These are phyloP conservation scores for Antheraea pernyi DNA, from an alignment of 1,140 invertebrate species.

Conservation along the genomic window DNA sequence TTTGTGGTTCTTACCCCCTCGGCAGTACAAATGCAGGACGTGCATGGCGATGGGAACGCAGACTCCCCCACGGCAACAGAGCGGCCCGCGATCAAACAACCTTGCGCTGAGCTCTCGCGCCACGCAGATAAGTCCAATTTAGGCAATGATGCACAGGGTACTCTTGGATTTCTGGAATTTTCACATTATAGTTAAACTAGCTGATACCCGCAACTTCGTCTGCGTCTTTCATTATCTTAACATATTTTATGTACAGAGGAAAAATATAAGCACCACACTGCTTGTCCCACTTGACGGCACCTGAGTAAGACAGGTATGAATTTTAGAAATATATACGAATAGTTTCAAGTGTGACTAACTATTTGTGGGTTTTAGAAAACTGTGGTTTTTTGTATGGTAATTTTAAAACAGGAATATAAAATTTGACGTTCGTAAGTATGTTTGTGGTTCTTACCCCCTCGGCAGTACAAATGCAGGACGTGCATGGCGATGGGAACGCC, in stretches of 20 bases:
- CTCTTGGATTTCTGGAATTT: slow-evolving; percentile 84
- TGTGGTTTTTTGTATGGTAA: too few species aligned
- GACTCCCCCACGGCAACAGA: slow-evolving; percentile 89
- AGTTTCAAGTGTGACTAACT: too few species aligned
- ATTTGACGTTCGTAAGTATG: not conserved
- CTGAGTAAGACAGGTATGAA: too few species aligned
- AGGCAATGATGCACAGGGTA: slow-evolving; percentile 89
- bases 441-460: slow-evolving; percentile 85
- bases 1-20: slow-evolving; percentile 85
- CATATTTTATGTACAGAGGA: too few species aligned
- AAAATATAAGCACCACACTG: too few species aligned
- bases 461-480: slow-evolving; percentile 90
- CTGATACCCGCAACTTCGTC: too few species aligned
- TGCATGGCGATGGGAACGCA: slow-evolving; percentile 91
- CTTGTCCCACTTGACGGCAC: too few species aligned
- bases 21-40: slow-evolving; percentile 90
- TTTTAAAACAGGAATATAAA: not conserved
- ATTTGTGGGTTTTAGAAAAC: too few species aligned
- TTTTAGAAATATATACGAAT: too few species aligned
- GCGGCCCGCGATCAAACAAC: slow-evolving; percentile 89
- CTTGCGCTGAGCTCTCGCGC: slow-evolving; percentile 86
- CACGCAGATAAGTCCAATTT: slow-evolving; percentile 89
- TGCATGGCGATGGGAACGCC: slow-evolving; percentile 91
- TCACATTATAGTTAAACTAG: not conserved
- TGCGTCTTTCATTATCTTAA: too few species aligned